Conservation (phyloP, 2,113 vertebrate species). For the Sander vitreus region DNA sequence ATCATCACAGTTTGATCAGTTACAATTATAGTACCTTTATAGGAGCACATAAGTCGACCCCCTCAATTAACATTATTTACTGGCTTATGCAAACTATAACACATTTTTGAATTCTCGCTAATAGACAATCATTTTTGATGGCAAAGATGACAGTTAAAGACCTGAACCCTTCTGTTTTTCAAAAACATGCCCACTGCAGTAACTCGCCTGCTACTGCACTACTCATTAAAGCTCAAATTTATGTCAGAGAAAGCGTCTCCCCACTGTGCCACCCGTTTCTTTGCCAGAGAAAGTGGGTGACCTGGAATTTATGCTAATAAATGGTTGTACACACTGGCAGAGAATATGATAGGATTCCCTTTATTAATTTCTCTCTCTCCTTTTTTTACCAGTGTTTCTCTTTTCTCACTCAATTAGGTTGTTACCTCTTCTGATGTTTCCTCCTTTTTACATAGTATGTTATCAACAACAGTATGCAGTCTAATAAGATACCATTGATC, state of each 20-base stretch:
- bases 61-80: background rate
- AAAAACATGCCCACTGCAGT: slow-evolving; percentile 19
- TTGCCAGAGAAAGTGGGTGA: slow-evolving; percentile 83
- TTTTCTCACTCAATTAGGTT: slow-evolving; percentile 22
- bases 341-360: slow-evolving; percentile 75
- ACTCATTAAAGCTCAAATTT: slow-evolving; percentile 47
- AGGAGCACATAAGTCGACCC: background rate
- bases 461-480: slow-evolving; percentile 26
- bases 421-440: slow-evolving; percentile 10
- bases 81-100: background rate
- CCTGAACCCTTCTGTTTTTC: background rate
- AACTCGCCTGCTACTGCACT: slow-evolving; percentile 13
- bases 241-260: slow-evolving; percentile 69
- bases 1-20: too few species aligned
- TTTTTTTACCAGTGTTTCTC: slow-evolving; percentile 5
- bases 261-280: slow-evolving; percentile 67
- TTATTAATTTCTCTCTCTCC: slow-evolving; percentile 50
- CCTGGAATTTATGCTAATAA: slow-evolving; percentile 83
- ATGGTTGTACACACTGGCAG: slow-evolving; percentile 72
- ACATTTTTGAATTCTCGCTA: background rate
- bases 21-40: too few species aligned
- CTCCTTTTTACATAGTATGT: slow-evolving; percentile 6
- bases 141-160: background rate
- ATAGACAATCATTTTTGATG: background rate
- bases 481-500: slow-evolving; percentile 44